phyloP scores from a whole-genome alignment of 2,888 invertebrate genomes.

The Panorpa germanica region DNA sequence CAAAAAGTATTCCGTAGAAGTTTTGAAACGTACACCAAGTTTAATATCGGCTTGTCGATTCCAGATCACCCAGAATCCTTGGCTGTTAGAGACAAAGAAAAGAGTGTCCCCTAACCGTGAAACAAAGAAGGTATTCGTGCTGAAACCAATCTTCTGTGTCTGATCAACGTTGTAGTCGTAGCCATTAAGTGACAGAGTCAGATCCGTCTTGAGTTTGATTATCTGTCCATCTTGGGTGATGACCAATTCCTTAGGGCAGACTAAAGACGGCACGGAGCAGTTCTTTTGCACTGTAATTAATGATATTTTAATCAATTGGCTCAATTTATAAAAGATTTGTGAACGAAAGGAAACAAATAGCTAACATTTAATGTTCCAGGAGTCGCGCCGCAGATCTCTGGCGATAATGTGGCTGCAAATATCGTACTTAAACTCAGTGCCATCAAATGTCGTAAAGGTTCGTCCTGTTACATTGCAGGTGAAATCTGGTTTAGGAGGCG shows the following conservation, averaged over 20 bases:
- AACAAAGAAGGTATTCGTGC: constrained; percentile 43
- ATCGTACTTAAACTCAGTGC: constrained; percentile 57
- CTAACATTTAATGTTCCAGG: constrained; percentile 54
- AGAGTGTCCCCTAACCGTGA: constrained; percentile 48
- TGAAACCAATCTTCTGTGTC: constrained; percentile 37
- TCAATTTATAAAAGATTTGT: constrained; percentile 1
- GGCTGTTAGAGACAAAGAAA: constrained; percentile 44
- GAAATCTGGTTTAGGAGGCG: constrained; percentile 31
- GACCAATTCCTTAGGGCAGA: constrained; percentile 42
- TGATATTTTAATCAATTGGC: constrained; percentile 17
- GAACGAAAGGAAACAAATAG: constrained; percentile 11
- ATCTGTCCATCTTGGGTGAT: constrained; percentile 37
- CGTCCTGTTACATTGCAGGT: constrained; percentile 52
- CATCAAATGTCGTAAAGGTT: constrained; percentile 64
- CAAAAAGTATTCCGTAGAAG: too few species aligned
- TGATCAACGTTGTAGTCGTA: constrained; percentile 33
- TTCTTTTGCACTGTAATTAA: constrained; percentile 36
- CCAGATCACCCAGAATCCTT: constrained; percentile 57
- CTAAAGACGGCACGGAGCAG: constrained; percentile 29
- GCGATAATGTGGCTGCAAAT: constrained; percentile 65
- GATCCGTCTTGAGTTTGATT: constrained; percentile 24
- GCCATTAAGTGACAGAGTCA: constrained; percentile 18
- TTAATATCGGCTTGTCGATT: constrained; percentile 46
- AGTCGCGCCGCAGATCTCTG: constrained; percentile 40
- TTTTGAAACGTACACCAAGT: constrained; percentile 39